Conservation (phyloP, 2,888 invertebrate genomes). For the Idaea biselata region DNA sequence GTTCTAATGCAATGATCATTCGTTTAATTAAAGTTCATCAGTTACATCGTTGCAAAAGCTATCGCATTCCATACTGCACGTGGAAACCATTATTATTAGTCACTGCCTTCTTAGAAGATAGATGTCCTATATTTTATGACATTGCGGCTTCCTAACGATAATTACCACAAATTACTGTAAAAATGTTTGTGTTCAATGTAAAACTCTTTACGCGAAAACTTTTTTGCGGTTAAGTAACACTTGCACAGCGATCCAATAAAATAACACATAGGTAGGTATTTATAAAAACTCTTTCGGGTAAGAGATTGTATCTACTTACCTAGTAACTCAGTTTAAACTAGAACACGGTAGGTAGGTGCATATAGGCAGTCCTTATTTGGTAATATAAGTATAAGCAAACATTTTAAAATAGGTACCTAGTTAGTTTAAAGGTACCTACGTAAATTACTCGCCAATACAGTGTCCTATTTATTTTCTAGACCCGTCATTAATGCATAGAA, state of each 20-base stretch:
- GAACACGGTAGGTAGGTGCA: no score
- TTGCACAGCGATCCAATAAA: no score
- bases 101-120: constrained; percentile 40
- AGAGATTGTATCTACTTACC: no score
- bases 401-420: constrained; percentile 11
- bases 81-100: constrained; percentile 29
- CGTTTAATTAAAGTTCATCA: constrained; percentile 31
- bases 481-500: neutral
- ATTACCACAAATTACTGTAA: neutral
- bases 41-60: constrained; percentile 34
- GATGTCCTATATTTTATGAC: constrained; percentile 28
- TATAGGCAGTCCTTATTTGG: no score
- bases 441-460: neutral
- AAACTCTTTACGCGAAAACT: neutral
- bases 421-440: constrained; percentile 14
- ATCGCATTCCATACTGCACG: constrained; percentile 36
- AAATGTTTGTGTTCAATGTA: neutral
- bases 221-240: no score
- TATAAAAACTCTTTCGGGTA: no score
- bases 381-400: neutral
- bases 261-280: no score
- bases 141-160: neutral
- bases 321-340: no score
- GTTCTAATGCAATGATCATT: neutral
- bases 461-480: neutral